These are phyloP conservation scores for Drosophila takahashii DNA, from an alignment of 1,140 invertebrate species.

Conservation along the genomic window DNA sequence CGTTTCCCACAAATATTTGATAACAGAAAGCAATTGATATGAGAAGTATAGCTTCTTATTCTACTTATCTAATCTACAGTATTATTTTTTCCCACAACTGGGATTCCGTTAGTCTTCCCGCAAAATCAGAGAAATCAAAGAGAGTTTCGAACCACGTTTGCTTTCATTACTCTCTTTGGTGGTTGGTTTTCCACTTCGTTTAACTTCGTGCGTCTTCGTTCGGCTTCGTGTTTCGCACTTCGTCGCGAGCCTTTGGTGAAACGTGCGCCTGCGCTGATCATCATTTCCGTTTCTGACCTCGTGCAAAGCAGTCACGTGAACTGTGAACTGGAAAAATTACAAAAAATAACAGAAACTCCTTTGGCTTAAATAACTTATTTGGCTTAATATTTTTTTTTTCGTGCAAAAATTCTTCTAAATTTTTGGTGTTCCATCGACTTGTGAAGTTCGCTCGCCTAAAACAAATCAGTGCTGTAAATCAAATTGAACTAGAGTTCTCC, in stretches of 20 bases:
- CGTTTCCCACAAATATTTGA: not conserved
- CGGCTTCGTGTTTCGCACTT: slow-evolving; percentile 2
- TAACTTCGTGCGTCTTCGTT: slow-evolving; percentile 1
- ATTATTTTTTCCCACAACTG: slow-evolving; percentile 12
- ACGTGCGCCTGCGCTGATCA: slow-evolving; percentile 30
- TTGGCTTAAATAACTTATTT: slow-evolving; percentile 9
- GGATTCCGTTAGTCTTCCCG: slow-evolving; percentile 21
- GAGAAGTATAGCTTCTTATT: not conserved
- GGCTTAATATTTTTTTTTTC: slow-evolving; percentile 26
- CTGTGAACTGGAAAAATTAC: not conserved
- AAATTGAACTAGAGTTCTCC: not conserved
- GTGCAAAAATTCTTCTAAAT: slow-evolving; percentile 15
- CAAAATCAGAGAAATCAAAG: slow-evolving; percentile 15
- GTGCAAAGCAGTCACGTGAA: slow-evolving; percentile 54
- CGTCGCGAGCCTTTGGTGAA: slow-evolving; percentile 31
- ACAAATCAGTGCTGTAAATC: not conserved
- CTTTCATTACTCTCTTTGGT: not conserved
- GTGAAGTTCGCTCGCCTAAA: too few relatives aligned
- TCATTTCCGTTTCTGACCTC: slow-evolving; percentile 75
- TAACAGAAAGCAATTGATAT: not conserved
- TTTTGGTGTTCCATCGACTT: not conserved
- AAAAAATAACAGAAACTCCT: not conserved
- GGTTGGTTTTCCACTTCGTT: slow-evolving; percentile 22
- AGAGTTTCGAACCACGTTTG: not conserved
- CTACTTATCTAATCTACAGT: slow-evolving; percentile 16